Evolutionary conservation across 2,113 vertebrate genomes (phyloP).

Genomic region (Atherinomorus stipes): DNA sequence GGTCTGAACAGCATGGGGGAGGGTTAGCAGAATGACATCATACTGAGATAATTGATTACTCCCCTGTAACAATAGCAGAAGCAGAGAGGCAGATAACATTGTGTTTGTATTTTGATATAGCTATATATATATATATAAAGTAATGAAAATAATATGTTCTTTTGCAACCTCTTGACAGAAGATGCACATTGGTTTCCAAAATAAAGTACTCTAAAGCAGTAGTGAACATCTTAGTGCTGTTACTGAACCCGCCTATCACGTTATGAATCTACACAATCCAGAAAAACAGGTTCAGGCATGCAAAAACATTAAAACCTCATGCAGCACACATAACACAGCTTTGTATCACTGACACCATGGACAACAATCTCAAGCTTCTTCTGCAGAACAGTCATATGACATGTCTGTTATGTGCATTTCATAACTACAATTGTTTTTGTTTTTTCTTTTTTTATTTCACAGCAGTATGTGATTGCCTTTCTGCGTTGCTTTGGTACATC

Average conservation of each 20-base stretch:
- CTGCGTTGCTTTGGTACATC: background rate
- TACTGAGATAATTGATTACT: conserved; percentile 78
- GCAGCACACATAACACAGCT: background rate
- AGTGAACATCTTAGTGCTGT: background rate
- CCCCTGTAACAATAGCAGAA: conserved; percentile 60
- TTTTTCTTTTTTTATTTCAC: conserved; percentile 17
- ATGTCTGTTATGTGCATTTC: conserved; percentile 6
- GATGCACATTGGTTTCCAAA: background rate
- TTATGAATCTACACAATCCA: background rate
- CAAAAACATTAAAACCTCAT: background rate
- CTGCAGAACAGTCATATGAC: background rate
- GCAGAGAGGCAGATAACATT: conserved; percentile 29
- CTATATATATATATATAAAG: too few species aligned
- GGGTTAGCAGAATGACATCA: conserved; percentile 75
- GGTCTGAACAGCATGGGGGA: conserved; percentile 61
- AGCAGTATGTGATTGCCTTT: conserved; percentile 4
- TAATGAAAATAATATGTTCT: background rate
- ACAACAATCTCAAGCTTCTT: background rate
- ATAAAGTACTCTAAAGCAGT: background rate
- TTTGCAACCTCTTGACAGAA: background rate
- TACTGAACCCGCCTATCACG: too few species aligned
- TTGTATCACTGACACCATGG: background rate
- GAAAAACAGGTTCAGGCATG: background rate
- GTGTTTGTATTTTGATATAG: conserved; percentile 20
- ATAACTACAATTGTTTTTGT: conserved; percentile 7